Base-by-base conservation (phyloP, 2,888 invertebrate species). In the Nymphalis urticae region DNA sequence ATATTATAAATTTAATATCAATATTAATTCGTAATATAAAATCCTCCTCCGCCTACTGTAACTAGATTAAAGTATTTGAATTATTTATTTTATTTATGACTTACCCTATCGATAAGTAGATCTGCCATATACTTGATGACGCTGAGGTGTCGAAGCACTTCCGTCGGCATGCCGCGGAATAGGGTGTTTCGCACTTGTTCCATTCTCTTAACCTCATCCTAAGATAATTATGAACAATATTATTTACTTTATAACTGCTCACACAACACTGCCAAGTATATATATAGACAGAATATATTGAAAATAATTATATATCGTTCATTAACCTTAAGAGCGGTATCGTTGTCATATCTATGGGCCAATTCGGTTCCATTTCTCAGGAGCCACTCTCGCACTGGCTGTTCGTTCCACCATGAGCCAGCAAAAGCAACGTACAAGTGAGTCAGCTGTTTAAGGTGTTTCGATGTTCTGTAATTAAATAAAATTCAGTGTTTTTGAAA, bases 141-240 rank as follows among this genome's bases (percentile, higher is more conserved):
- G 62, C 75, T 72, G 2, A 89, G 64, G 62, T 89, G 88, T 0
- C 89, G 83, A 3, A 76, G 53, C 2, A 88, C 75, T 64, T 86
- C 78, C 0, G 69, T 61, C 0, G 86, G 87, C 75, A 78, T 77
- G 4, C 64, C 72, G 7, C 72, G 75, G 76, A 80, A 85, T 50
- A 85, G 21, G 0, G 62, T 53, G 27, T 73, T 50, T 2, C 84
- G 78, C 42, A 76, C 68, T 1, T 56, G 66, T 0, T 64, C 71
- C 60, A 71, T 48, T 1, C 66, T 24, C 1, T 66, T 59, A 0
- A 76, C 74, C 0, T 64, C 66, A 1, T 61, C 66, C 85, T 85
- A 76, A 21, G 61, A 61, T 36, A 70, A 13, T 60, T 48, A 42
- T 48, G 59, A 13, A 13, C 13, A 42, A 42, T 13, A 2, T 42